Evolutionary conservation across 2,113 vertebrate genomes (phyloP), one percentile per base, ranked within the genome.

Genomic region (Prietella phreatophila): DNA sequence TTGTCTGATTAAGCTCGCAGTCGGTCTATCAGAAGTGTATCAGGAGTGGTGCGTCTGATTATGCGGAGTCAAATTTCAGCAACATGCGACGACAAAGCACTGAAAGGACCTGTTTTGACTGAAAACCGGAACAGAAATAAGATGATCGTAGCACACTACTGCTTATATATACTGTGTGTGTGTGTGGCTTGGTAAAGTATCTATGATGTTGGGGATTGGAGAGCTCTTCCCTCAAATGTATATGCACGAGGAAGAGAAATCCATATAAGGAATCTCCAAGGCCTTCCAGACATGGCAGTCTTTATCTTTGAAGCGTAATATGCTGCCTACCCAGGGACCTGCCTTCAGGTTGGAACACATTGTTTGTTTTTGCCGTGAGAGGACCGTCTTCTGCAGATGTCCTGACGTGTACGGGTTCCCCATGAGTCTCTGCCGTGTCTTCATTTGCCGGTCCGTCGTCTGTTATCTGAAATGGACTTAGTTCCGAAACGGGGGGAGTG

Each of bases 381-480:
- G 71, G 82, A 47, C 85, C 27, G 83, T 88, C 47, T 88, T 87
- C 71, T 76, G 82, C 88, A 91, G 90, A 90, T 80, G 80, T 55
- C 84, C 78, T 82, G 56, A 75, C 88, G 90, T 89, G 86, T n/a
- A n/a, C n/a, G n/a, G n/a, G n/a, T n/a, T n/a, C n/a, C n/a, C n/a
- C 55, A 76, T 63, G 42, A 81, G 39, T 83, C 83, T 50, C 85
- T 87, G 85, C 83, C 86, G 67, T 85, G 75, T 83, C 85, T 84
- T 85, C 91, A 75, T 90, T 90, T 39, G 87, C 90, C 81, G 60
- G 73, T 83, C 17, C 60, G 39, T 82, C 56, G 58, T 86, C 89
- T 20, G 82, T 92, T 91, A 92, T 92, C 92, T 93, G 86, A 91
- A 92, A 92, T 91, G 91, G 92, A 89, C 87, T 91, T 91, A 90